A percentile compares a stretch with the other conserved stretches of the same genome.
phyloP scores from a whole-genome alignment of 1,140 invertebrate species.

The Aphelenchoides fujianensis region DNA sequence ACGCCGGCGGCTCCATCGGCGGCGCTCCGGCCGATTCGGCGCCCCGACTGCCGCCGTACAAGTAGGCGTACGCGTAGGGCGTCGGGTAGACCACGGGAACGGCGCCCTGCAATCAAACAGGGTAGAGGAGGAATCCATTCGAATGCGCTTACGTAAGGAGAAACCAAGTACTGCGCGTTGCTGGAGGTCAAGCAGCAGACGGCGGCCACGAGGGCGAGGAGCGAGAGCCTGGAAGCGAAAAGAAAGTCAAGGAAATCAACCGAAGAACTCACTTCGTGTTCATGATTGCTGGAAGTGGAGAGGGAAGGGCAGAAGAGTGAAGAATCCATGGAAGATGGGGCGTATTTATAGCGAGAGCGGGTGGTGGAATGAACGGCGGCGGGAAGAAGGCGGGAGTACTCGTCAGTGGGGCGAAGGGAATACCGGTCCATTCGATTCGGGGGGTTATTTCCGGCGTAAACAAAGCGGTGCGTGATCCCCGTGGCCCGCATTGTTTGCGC shows the following conservation, averaged over 20 bases:
- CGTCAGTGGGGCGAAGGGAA: too few species aligned
- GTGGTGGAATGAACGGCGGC: background rate
- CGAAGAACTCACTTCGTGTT: constrained; percentile 8
- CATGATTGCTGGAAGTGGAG: background rate
- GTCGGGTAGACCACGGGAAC: background rate
- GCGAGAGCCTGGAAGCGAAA: background rate
- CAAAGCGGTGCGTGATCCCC: background rate
- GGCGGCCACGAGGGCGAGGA: constrained; percentile 2
- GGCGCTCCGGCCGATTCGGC: background rate
- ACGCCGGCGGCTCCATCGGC: background rate
- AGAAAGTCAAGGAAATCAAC: background rate
- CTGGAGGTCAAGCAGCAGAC: background rate
- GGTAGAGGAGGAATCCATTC: background rate
- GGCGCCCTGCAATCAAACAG: background rate
- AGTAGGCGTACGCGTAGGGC: background rate
- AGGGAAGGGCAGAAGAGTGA: too few species aligned
- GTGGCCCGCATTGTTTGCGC: too few species aligned
- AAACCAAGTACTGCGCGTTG: background rate
- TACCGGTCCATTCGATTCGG: too few species aligned
- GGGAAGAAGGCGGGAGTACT: too few species aligned
- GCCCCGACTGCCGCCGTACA: background rate
- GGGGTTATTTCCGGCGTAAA: background rate
- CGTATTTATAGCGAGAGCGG: background rate
- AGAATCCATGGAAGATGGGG: too few species aligned
- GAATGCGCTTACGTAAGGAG: constrained; percentile 2